A percentile compares a stretch with the other conserved stretches of the same genome.
phyloP scores from a whole-genome alignment of 64 coral and sea anemone genomes.

The Montipora sp. region DNA sequence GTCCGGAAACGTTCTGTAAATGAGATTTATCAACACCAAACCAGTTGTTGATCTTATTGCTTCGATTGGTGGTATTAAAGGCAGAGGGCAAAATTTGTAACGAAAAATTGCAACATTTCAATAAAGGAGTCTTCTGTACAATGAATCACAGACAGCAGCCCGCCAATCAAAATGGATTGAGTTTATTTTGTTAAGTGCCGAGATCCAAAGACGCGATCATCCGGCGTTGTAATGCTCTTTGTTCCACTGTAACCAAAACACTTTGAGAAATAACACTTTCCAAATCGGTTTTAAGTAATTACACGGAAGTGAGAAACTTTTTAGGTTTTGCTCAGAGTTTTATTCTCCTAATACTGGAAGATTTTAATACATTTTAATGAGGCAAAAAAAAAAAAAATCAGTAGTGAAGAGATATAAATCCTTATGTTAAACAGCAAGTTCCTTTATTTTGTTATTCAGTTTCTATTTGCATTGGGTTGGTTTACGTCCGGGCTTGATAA shows the following conservation, averaged over 20 bases:
- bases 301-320: not conserved
- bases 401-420: not conserved
- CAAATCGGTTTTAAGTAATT: not conserved
- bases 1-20: too few relatives aligned
- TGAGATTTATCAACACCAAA: too few relatives aligned
- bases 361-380: too few relatives aligned
- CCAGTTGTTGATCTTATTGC: too few relatives aligned
- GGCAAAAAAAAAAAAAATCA: not conserved
- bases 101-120: not conserved
- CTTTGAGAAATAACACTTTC: not conserved
- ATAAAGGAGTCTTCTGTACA: not conserved
- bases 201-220: not conserved
- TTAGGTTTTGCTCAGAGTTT: not conserved
- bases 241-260: conserved; percentile 6
- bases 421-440: not conserved
- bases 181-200: not conserved
- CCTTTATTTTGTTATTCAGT: conserved; percentile 25
- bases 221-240: not conserved
- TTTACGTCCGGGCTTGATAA: conserved; percentile 17
- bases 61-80: too few relatives aligned
- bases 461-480: conserved; percentile 21
- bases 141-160: not conserved
- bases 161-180: not conserved
- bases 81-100: too few relatives aligned
- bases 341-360: not conserved